Evolutionary conservation across 2,888 invertebrate genomes (phyloP), one percentile per base, ranked within the genome.

Genomic region (Acheta domesticus): DNA sequence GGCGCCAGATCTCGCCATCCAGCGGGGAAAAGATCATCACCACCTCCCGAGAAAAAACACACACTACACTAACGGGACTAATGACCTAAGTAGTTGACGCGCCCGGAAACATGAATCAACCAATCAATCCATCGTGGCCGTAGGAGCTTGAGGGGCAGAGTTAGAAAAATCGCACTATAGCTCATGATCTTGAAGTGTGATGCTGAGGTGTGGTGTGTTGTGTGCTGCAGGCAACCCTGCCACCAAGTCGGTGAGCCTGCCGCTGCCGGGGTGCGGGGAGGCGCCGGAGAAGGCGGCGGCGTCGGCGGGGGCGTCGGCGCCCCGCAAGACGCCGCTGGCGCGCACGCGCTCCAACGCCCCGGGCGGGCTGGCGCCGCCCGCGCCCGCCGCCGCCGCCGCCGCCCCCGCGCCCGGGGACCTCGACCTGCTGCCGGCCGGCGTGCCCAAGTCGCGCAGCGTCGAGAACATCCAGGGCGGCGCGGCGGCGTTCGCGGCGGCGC

Each of bases 271-370:
- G 16, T n/a, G n/a, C n/a, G 20, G 14, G 8, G 76, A 21, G 14
- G 12, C 20, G 14, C 75, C 75, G 14, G 36, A 83, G 74, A 92
- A 92, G 86, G 23, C 23, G 2, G 23, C 23, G 23, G 1, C 23
- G 23, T 89, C 89, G 49, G 21, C 20, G 12, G n/a, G n/a, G n/a
- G n/a, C n/a, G n/a, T 89, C 89, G 49, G 21, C 20, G 14, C 75
- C 75, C 0, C 76, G 83, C 74, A 92, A 92, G 86, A 89, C 89
- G 49, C 92, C 92, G 3, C 87, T 94, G 16, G 90, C 92, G 50
- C 89, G 93, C 80, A 92, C 94, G 0, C 90, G 92, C 83, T 93
- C 94, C 1, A 91, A 91, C 75, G 89, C 89, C 48, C 87, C 88
- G 73, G 75, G n/a, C n/a, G n/a, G 77, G n/a, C 77, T 48, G n/a